phyloP scores from a whole-genome alignment of 2,888 invertebrate genomes.

The Ormyrus rosae region DNA sequence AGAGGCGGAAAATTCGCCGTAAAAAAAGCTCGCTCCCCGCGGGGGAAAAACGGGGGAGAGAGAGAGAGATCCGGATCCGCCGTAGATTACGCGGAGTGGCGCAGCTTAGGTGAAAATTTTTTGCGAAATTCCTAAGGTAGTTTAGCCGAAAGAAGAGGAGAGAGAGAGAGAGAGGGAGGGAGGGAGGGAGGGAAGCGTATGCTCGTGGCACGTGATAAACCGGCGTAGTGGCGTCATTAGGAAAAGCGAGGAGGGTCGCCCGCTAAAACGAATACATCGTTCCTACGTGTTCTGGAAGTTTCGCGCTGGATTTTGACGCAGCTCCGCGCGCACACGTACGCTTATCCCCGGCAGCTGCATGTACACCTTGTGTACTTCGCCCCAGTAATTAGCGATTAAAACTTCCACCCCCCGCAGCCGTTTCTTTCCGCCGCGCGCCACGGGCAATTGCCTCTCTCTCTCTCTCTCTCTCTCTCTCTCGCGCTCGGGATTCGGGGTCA shows the following conservation, averaged over 20 bases:
- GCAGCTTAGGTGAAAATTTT: constrained; percentile 13
- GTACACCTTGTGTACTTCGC: background rate
- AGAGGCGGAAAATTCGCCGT: background rate
- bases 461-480: background rate
- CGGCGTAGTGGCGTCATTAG: constrained; percentile 63
- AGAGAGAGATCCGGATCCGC: background rate
- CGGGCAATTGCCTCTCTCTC: constrained; percentile 14
- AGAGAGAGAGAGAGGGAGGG: background rate
- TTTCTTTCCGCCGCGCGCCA: constrained; percentile 58
- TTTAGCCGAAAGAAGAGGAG: constrained; percentile 26
- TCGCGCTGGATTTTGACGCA: constrained; percentile 54
- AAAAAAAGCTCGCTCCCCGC: background rate
- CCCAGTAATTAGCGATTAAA: constrained; percentile 68
- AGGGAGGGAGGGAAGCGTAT: constrained; percentile 22
- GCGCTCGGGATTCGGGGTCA: no score
- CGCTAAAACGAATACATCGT: constrained; percentile 64
- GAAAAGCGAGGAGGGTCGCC: constrained; percentile 34
- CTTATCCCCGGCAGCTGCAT: background rate
- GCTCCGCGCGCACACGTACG: background rate
- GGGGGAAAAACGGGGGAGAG: background rate
- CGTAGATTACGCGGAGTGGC: background rate
- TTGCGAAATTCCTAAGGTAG: constrained; percentile 45
- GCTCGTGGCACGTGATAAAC: constrained; percentile 63
- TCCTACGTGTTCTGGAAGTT: constrained; percentile 64
- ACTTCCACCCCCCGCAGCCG: constrained; percentile 61